These are phyloP conservation scores for Alsophila aescularia DNA, from an alignment of 2,888 invertebrate genomes.

Conservation along the genomic window DNA sequence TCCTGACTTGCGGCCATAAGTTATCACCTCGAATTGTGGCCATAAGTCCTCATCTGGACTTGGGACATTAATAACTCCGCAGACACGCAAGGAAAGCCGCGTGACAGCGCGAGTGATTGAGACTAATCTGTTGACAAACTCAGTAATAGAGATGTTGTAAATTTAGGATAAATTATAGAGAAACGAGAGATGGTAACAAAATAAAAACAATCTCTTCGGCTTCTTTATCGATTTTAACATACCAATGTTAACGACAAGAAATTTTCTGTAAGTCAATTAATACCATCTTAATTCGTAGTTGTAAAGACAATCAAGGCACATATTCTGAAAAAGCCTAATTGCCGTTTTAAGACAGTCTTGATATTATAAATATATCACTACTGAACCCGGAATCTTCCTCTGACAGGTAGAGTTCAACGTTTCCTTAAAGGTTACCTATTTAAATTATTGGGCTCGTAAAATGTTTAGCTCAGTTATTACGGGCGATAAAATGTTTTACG, in stretches of 20 bases:
- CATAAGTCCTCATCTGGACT: constrained; percentile 21
- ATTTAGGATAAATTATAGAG: background rate
- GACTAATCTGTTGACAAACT: constrained; percentile 32
- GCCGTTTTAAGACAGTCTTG: background rate
- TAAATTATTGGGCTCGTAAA: constrained; percentile 9
- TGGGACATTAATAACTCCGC: constrained; percentile 46
- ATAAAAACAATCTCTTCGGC: too few species aligned
- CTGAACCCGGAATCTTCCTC: background rate
- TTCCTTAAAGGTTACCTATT: background rate
- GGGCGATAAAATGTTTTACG: constrained; percentile 31
- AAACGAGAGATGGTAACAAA: background rate
- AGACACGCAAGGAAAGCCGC: constrained; percentile 50
- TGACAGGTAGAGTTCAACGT: constrained; percentile 1
- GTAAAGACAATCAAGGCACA: background rate
- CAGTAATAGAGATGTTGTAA: background rate
- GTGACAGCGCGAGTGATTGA: constrained; percentile 44
- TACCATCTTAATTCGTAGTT: background rate
- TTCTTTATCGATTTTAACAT: too few species aligned
- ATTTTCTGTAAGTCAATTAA: too few species aligned
- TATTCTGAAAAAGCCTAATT: too few species aligned
- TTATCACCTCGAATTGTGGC: constrained; percentile 39
- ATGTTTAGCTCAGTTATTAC: constrained; percentile 13
- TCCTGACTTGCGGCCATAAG: constrained; percentile 46
- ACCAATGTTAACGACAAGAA: too few species aligned
- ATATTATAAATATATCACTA: background rate